phyloP scores from a whole-genome alignment of 2,113 vertebrate genomes.

The Ramphastos sulfuratus region DNA sequence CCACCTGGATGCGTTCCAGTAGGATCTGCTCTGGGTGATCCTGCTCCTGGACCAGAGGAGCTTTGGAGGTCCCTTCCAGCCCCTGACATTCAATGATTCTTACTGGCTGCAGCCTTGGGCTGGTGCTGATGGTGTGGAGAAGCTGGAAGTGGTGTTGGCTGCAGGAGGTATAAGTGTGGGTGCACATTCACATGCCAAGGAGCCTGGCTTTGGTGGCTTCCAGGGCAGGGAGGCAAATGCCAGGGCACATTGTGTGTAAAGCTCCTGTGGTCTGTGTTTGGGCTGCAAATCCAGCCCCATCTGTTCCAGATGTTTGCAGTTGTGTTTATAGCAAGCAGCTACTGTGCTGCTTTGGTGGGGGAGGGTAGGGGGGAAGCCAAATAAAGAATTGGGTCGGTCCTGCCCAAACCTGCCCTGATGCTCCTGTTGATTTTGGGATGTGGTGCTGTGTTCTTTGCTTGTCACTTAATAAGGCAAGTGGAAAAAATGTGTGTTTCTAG shows the following conservation, averaged over 20 bases:
- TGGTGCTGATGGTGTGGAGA: background rate
- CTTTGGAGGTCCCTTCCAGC: too few relatives aligned
- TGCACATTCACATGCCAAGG: accelerated
- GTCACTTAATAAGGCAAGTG: background rate
- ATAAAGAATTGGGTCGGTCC: too few relatives aligned
- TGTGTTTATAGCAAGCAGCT: conserved; percentile 9
- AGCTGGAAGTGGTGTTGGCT: accelerated
- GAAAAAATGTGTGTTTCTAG: accelerated
- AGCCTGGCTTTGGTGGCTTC: background rate
- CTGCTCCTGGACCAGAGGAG: too few relatives aligned
- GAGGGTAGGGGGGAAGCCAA: too few relatives aligned
- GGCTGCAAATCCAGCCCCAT: background rate
- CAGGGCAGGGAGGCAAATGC: background rate
- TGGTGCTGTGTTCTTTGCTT: background rate
- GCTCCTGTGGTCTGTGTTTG: background rate
- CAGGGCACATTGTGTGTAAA: background rate
- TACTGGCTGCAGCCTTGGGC: accelerated
- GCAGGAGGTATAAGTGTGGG: background rate
- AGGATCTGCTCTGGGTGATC: too few relatives aligned
- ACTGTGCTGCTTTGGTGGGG: too few relatives aligned
- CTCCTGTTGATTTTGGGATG: background rate
- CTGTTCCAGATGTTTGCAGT: conserved; percentile 51
- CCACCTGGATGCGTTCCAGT: too few relatives aligned
- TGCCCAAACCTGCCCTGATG: background rate
- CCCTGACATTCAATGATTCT: too few relatives aligned